Evolutionary conservation across 2,113 vertebrate genomes (phyloP), one percentile per base, ranked within the genome.

Genomic region (Nanorana parkeri): DNA sequence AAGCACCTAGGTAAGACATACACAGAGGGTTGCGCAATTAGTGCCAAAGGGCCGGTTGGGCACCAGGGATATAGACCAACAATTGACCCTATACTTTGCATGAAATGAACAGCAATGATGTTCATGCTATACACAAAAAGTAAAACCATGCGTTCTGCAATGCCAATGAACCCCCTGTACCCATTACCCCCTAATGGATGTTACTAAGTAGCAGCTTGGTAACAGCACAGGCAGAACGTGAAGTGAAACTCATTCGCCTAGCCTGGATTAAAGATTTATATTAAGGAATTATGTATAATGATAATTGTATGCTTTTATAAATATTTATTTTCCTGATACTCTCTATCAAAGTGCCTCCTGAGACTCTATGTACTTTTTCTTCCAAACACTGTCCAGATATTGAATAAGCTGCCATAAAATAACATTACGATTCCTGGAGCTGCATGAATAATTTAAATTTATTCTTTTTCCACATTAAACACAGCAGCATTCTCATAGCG

Each of bases 391-490:
- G 23, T 13, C 24, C 15, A 60, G 55, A 60, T 75, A 75, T 75
- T 75, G 72, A 32, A 75, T 61, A 36, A 60, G 20, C 41, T 61
- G 29, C 55, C 21, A 36, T 74, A 60, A 36, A 74, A 74, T 60
- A 58, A 74, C 26, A 29, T 73, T 73, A 73, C 24, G 13, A 10
- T 32, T 56, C 52, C 54, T 29, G 54, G 24, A 55, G 20, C 7
- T 13, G 21, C 28, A 36, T 74, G 71, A 74, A 74, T 60, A 36
- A 58, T 60, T 74, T 21, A 73, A 28, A n/a, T 11, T 20, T 20
- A 36, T 74, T 74, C n/a, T n/a, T 8, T 29, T 23, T 74, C 71
- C 71, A 74, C 58, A 54, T 36, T 60, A 73, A 58, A 74, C 28
- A 74, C 16, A 15, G 21, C 29, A 74, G 21, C 36, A 60, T 36